Evolutionary conservation across 2,888 invertebrate genomes (phyloP), one percentile per base, ranked within the genome.

Genomic region (Drosophila dives): DNA sequence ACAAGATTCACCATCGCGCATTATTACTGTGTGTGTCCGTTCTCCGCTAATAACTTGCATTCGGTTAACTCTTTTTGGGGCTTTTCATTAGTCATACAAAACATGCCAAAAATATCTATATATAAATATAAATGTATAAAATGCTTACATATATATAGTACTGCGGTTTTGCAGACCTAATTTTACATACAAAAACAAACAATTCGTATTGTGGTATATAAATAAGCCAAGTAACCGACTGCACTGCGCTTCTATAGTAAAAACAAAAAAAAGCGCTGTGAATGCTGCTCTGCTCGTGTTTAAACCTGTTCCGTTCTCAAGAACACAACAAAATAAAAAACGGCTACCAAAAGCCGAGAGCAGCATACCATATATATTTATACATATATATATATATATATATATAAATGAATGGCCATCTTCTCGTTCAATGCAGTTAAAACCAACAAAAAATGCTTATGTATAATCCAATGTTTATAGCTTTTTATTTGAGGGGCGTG

Each of bases 21-120:
- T 75, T 79, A 51, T 75, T 79, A 54, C 48, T 66, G 45, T 59
- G 68, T 11, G 56, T n/a, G 59, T 50, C 59, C 68, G 15, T 53
- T 59, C 62, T 60, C 33, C 12, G 36, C 54, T 7, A 23, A 36
- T 50, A 60, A 48, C 50, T 68, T 53, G 58, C 50, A 65, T 69
- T 51, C 40, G 56, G 59, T 23, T 77, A 50, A 60, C 74, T 80
- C 48, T 54, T 53, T 45, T 72, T 68, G 34, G 34, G 54, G 32
- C 36, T 50, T 55, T 75, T 72, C 64, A 81, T 86, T 88, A 88
- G 89, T 88, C 86, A 85, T 83, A 64, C 71, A 55, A 33, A 50
- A 45, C 8, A 33, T 34, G n/a, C 7, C 1, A 32, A 32, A 42
- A 38, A 40, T 15, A 8, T 7, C 15, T 20, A 12, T 2, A 26